A percentile compares a stretch with the other conserved stretches of the same genome.
Conservation (phyloP, 2,888 invertebrate genomes). For the Copidosoma aretas region DNA sequence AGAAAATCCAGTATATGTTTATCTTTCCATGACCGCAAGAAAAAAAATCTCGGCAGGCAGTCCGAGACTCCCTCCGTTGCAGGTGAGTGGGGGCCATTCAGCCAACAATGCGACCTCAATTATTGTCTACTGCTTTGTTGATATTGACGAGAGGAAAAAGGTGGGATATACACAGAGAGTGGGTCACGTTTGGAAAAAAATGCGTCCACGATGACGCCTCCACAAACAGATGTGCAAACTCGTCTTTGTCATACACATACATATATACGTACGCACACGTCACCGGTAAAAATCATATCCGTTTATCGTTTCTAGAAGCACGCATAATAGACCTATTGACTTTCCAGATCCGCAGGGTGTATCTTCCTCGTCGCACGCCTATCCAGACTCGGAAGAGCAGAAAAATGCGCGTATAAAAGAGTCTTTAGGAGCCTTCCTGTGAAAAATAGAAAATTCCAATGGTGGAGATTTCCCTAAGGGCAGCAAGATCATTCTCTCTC, state of each 20-base stretch:
- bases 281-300: not conserved
- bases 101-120: conserved; percentile 29
- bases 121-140: conserved; percentile 24
- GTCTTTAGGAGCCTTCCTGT: not conserved
- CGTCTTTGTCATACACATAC: too few species aligned
- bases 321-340: conserved; percentile 29
- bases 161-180: too few species aligned
- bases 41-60: conserved; percentile 29
- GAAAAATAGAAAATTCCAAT: conserved; percentile 1
- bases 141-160: too few species aligned
- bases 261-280: too few species aligned
- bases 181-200: too few species aligned
- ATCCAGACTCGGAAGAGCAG: not conserved
- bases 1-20: conserved; percentile 27
- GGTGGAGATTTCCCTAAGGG: conserved; percentile 22
- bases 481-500: conserved; percentile 12
- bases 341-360: not conserved
- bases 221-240: too few species aligned
- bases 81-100: conserved; percentile 30
- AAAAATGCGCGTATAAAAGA: conserved; percentile 14
- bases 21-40: conserved; percentile 3
- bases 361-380: conserved; percentile 22
- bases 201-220: too few species aligned
- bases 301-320: conserved; percentile 28
- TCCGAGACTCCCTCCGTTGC: conserved; percentile 13